Evolutionary conservation across 2,888 invertebrate genomes (phyloP).

Genomic region (Eupelmus urozonus): DNA sequence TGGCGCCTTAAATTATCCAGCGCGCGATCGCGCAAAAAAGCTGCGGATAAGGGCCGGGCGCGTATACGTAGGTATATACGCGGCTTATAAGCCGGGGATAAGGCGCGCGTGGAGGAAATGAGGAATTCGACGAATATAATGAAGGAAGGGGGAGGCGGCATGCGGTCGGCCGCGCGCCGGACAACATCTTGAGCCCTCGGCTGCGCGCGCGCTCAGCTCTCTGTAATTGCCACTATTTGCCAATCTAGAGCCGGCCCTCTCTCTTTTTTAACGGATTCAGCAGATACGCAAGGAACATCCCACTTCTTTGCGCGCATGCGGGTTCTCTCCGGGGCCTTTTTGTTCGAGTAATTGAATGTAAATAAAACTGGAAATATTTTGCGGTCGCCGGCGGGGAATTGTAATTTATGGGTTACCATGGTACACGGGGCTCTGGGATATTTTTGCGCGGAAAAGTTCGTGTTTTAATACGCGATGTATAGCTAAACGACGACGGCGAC

Average conservation of each 20-base stretch:
- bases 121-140: slow-evolving; percentile 47
- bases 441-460: too few species aligned
- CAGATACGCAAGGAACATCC: too few species aligned
- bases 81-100: slow-evolving; percentile 2
- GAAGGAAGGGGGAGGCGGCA: slow-evolving; percentile 26
- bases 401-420: too few species aligned
- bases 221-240: slow-evolving; percentile 40
- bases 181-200: too few species aligned
- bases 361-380: too few species aligned
- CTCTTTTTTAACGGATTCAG: too few species aligned
- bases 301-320: background rate
- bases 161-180: background rate
- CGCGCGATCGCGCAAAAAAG: slow-evolving; percentile 29
- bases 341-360: too few species aligned
- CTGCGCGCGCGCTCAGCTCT: background rate
- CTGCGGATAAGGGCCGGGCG: slow-evolving; percentile 21
- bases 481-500: too few species aligned
- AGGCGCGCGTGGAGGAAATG: background rate
- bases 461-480: too few species aligned
- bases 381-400: too few species aligned
- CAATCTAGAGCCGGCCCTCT: slow-evolving; percentile 20
- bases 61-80: background rate
- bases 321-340: background rate
- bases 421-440: too few species aligned
- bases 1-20: slow-evolving; percentile 55